Evolutionary conservation across 2,797 vertebrate genomes (phyloP).

Genomic region (Ptychobarbus kaznakovi): DNA sequence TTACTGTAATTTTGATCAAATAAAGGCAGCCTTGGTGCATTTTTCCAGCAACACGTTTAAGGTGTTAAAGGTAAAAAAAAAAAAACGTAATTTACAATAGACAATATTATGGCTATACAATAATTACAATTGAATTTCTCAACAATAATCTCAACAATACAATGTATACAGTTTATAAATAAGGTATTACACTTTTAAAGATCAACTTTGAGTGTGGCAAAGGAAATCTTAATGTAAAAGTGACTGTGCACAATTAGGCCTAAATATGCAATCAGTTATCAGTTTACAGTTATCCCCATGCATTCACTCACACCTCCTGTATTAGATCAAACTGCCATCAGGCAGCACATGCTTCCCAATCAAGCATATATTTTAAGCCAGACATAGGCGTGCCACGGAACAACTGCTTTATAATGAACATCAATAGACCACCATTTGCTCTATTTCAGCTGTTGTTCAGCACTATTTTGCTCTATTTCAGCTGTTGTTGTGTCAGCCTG

Average conservation of each 20-base stretch:
- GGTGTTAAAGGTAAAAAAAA: not conserved
- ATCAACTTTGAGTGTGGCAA: not conserved
- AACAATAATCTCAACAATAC: not conserved
- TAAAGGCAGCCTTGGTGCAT: not conserved
- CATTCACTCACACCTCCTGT: slow-evolving; percentile 10
- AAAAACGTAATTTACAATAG: not conserved
- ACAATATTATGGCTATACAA: not conserved
- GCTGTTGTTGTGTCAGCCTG: slow-evolving; percentile 12
- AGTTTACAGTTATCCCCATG: not conserved
- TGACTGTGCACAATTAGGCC: not conserved
- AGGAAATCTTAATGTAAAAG: not conserved
- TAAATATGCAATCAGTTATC: not conserved
- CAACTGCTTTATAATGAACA: slow-evolving; percentile 7
- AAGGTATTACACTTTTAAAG: not conserved
- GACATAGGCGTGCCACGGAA: not conserved
- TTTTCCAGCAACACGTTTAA: not conserved
- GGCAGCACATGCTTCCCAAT: slow-evolving; percentile 13
- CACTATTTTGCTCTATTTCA: not conserved
- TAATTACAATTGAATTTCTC: not conserved
- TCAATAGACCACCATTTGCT: not conserved
- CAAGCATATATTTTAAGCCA: slow-evolving; percentile 18
- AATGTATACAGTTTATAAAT: not conserved
- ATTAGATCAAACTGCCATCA: slow-evolving; percentile 9
- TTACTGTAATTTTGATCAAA: not conserved
- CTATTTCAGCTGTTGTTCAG: too few species aligned